Percentiles rank a stretch among this genome's conserved stretches.
These are phyloP conservation scores for Brachypodius melanocephalos DNA, from an alignment of 2,113 vertebrate species.

Conservation along the genomic window DNA sequence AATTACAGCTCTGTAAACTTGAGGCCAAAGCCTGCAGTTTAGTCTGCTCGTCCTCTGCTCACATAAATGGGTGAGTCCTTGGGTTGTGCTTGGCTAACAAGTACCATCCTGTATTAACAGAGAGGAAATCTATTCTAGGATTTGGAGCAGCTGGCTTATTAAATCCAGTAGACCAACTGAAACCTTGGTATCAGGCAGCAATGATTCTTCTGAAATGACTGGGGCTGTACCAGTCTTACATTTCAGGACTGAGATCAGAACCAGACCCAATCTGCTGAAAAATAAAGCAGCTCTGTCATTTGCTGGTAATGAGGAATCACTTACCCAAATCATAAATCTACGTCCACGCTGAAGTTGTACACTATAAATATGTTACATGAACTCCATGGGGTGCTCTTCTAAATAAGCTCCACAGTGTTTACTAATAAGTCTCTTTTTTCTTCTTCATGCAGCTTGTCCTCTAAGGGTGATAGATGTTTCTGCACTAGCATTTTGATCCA, in stretches of 20 bases:
- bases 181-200: not conserved
- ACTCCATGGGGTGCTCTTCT: not conserved
- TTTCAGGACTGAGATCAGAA: slow-evolving; percentile 19
- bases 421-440: not conserved
- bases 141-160: slow-evolving; percentile 38
- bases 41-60: not conserved
- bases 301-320: slow-evolving; percentile 18
- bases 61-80: not conserved
- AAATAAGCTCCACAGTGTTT: not conserved
- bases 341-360: not conserved
- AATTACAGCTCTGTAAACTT: slow-evolving; percentile 40
- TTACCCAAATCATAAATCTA: slow-evolving; percentile 27
- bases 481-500: not conserved
- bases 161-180: slow-evolving; percentile 3
- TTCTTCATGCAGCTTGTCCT: not conserved
- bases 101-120: slow-evolving; percentile 1
- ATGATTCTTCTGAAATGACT: not conserved
- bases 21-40: not conserved
- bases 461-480: not conserved
- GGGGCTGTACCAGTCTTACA: not conserved
- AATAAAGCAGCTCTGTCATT: slow-evolving; percentile 29
- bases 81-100: slow-evolving; percentile 4
- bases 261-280: not conserved
- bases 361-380: slow-evolving; percentile 5
- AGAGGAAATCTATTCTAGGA: slow-evolving; percentile 9